Evolutionary conservation across 2,113 vertebrate genomes (phyloP), one percentile per base, ranked within the genome.

Genomic region (Ceratotherium simum): DNA sequence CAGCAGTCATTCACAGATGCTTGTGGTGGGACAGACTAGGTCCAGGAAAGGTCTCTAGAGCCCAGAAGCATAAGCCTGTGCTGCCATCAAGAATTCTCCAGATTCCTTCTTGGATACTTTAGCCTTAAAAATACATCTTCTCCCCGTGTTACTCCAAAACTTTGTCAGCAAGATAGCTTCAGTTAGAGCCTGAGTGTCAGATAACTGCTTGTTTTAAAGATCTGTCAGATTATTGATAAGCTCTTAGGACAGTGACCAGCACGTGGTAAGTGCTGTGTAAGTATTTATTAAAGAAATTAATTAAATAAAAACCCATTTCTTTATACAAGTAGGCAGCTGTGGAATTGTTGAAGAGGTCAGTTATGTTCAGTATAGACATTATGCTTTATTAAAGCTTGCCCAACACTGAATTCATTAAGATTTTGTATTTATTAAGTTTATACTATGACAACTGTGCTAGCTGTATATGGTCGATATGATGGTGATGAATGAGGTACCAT

Each of bases 221-320:
- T 84, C 31, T 56, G 33, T 81, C 42, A 36, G 51, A 8, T 39
- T 84, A 39, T 36, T 73, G 91, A 29, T 72, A 86, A 91, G 62
- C 56, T 87, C n/a, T 79, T 73, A 60, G 67, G 72, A 67, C 33
- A 75, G 42, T n/a, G 54, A 36, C 84, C 46, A 70, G 21, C 36
- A 56, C 54, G 2, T 31, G 46, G 17, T 83, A 78, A 73, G 54
- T 92, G 72, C 29, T 70, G 0, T 67, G 2, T 62, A 33, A 70
- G 21, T 95, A 17, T 65, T 85, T 54, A 67, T 73, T 73, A 75
- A 91, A 88, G 42, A 76, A 76, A 93, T 56, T 80, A 62, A 76
- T 84, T 70, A 64, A 95, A 42, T 62, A 75, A 81, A 72, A 92
- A 23, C 31, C n/a, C 42, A 8, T 20, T 60, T 64, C n/a, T 97